Evolutionary conservation across 1,140 invertebrate species (phyloP).

Genomic region (Dufourea novaeangliae): DNA sequence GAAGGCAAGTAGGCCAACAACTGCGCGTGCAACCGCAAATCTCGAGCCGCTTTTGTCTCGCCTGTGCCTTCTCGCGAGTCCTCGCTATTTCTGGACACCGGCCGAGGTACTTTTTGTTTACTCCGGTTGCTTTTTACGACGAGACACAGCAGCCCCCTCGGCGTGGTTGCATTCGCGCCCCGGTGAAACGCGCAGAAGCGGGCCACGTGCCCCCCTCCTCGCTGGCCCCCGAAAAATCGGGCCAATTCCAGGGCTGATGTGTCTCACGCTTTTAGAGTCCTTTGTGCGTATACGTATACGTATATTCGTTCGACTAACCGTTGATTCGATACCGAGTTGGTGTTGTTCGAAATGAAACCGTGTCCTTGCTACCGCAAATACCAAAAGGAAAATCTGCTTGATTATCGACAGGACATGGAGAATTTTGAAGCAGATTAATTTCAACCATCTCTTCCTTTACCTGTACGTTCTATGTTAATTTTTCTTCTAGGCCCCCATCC

Average conservation of each 20-base stretch:
- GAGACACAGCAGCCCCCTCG: not conserved
- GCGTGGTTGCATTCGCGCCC: conserved; percentile 4
- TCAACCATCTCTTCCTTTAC: no score
- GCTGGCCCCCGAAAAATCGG: not conserved
- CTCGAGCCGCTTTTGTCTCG: conserved; percentile 14
- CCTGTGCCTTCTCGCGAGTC: not conserved
- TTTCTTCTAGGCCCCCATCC: no score
- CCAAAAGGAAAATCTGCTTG: no score
- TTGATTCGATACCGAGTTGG: no score
- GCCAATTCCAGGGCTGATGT: not conserved
- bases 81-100: conserved; percentile 32
- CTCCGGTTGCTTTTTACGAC: conserved; percentile 6
- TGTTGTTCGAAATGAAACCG: no score
- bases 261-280: not conserved
- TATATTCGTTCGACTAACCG: no score
- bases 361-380: no score
- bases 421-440: no score
- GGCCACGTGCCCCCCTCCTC: conserved; percentile 3
- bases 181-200: conserved; percentile 7
- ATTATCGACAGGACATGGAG: no score
- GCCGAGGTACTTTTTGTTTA: conserved; percentile 26
- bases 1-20: conserved; percentile 32
- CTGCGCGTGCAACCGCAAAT: conserved; percentile 13
- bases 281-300: not conserved
- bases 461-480: no score